Conservation (phyloP, 2,888 invertebrate species). For the Stenichneumon culpator region DNA sequence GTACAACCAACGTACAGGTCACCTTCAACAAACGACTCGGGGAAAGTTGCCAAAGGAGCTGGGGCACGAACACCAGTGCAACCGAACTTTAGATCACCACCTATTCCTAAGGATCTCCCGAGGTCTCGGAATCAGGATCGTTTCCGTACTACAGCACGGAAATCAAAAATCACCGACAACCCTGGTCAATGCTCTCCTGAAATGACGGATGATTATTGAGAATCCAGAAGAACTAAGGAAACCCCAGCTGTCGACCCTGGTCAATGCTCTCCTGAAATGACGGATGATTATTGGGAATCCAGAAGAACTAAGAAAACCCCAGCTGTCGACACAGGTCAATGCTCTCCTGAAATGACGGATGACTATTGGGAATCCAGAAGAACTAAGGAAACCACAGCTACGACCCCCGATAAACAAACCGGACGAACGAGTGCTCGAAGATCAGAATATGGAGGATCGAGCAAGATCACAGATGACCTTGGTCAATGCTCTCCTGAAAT, state of each 20-base stretch:
- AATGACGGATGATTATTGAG: too few relatives aligned
- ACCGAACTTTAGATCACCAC: not conserved
- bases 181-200: not conserved
- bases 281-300: too few relatives aligned
- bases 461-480: not conserved
- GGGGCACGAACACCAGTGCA: not conserved
- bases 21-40: not conserved
- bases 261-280: too few relatives aligned
- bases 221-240: too few relatives aligned
- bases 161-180: not conserved
- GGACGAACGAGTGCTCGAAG: not conserved
- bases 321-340: too few relatives aligned
- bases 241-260: too few relatives aligned
- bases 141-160: not conserved
- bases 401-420: not conserved
- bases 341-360: too few relatives aligned
- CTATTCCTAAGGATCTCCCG: not conserved
- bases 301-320: too few relatives aligned
- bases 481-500: not conserved
- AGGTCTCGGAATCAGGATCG: too few relatives aligned
- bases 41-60: not conserved
- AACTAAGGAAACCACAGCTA: too few relatives aligned
- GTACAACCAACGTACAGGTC: not conserved
- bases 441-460: not conserved
- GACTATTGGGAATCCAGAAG: too few relatives aligned